Percentiles rank a stretch among this genome's conserved stretches.
phyloP scores from a whole-genome alignment of 2,888 invertebrate genomes.

The Pyrrhia umbra region DNA sequence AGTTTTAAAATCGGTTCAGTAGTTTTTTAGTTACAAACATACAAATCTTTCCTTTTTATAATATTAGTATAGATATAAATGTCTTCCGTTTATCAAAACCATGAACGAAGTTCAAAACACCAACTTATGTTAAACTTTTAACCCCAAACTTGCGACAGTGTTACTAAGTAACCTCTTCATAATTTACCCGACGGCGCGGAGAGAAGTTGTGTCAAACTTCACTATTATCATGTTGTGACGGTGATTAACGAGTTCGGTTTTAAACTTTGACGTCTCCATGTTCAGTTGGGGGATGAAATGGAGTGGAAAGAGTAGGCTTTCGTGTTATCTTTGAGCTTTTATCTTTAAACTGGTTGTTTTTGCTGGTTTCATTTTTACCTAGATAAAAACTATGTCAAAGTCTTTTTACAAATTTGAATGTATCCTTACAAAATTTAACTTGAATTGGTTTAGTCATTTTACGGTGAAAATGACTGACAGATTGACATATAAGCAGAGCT shows the following conservation, averaged over 20 bases:
- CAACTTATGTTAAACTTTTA: conserved; percentile 22
- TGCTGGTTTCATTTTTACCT: too few species aligned
- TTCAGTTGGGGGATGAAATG: conserved; percentile 13
- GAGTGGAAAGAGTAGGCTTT: conserved; percentile 6
- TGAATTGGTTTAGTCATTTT: too few species aligned
- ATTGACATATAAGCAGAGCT: too few species aligned
- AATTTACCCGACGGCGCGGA: conserved; percentile 28
- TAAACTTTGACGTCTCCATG: conserved; percentile 35
- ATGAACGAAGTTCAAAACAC: conserved; percentile 22
- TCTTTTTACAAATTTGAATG: too few species aligned
- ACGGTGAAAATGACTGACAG: too few species aligned
- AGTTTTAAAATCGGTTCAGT: too few species aligned
- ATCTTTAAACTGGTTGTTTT: too few species aligned
- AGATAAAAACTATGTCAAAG: too few species aligned
- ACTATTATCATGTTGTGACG: conserved; percentile 27
- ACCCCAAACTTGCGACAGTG: conserved; percentile 23
- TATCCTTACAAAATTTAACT: too few species aligned
- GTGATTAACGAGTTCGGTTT: conserved; percentile 40
- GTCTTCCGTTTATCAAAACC: neutral
- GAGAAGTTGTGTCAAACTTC: conserved; percentile 32
- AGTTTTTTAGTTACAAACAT: too few species aligned
- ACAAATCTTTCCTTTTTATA: too few species aligned
- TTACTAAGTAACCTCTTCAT: conserved; percentile 31
- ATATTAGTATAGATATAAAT: too few species aligned
- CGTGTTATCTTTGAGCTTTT: neutral